Evolutionary conservation across 2,888 invertebrate species (phyloP), one percentile per base, ranked within the genome.

Genomic region (Alcis repandata): DNA sequence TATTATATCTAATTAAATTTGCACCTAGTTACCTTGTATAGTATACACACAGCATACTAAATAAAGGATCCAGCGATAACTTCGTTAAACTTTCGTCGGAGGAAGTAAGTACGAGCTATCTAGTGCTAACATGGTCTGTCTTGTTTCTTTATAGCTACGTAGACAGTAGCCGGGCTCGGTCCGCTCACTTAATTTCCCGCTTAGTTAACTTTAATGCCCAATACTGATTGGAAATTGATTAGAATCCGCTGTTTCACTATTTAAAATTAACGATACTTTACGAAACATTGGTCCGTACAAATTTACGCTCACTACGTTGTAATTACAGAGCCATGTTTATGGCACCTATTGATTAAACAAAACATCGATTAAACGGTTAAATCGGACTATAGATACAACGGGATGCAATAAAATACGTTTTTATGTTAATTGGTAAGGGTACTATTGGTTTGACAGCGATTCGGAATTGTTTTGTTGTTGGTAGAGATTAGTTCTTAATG

Each of bases 181-280:
- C 74, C 79, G 74, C 82, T 78, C 82, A 86, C 83, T 91, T 91
- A 92, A 93, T 93, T 93, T 93, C 91, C 76, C 92, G 93, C 85
- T 93, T 90, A 91, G 92, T 93, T 93, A 92, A 91, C 87, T 93
- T 93, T 92, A 92, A 87, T 79, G 77, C 90, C 79, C 70, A 67
- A 75, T 84, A 77, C 83, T 92, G 93, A 93, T 93, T 92, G 92
- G 90, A 91, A 88, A 91, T 92, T 92, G 92, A 93, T 92, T 93
- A 92, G 90, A 92, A 87, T 77, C 84, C 83, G 79, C 82, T 81
- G 86, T 90, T 90, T 86, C 88, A 84, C 85, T 78, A 77, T 83
- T 89, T 87, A 85, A 89, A 90, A 68, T 88, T 85, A 84, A 82
- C 84, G 82, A 86, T 89, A 88, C 85, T 89, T 89, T 88, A 86